These are phyloP conservation scores for Gouania willdenowi DNA, from an alignment of 2,797 vertebrate species.

Conservation along the genomic window DNA sequence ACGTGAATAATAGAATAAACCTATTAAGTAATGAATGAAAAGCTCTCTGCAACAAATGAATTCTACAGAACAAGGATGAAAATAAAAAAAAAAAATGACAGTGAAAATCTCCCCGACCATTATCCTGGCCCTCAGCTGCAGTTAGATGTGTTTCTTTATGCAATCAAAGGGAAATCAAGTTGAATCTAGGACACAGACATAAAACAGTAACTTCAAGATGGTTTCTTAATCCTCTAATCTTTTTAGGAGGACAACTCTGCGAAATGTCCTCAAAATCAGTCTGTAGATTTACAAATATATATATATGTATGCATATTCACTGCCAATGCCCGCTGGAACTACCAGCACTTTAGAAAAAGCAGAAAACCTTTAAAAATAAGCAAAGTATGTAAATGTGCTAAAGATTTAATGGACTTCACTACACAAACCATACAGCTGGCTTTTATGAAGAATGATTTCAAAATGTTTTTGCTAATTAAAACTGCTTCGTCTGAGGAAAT, in stretches of 20 bases:
- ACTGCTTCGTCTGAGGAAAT: too few relatives aligned
- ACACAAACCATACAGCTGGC: background rate
- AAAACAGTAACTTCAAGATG: slow-evolving; percentile 56
- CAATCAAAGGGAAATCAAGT: slow-evolving; percentile 54
- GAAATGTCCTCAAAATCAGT: slow-evolving; percentile 42
- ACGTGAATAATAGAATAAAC: slow-evolving; percentile 12
- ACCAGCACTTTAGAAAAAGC: slow-evolving; percentile 2
- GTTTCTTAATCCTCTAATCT: slow-evolving; percentile 59
- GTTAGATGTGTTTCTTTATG: slow-evolving; percentile 29
- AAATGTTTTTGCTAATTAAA: too few relatives aligned
- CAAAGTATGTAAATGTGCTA: background rate
- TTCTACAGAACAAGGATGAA: slow-evolving; percentile 28
- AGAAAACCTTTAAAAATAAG: background rate
- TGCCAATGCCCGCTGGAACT: slow-evolving; percentile 12
- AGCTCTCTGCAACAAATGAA: slow-evolving; percentile 24
- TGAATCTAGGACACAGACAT: slow-evolving; percentile 63
- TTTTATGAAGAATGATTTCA: background rate
- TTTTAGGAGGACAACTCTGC: slow-evolving; percentile 47
- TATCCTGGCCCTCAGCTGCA: slow-evolving; percentile 33
- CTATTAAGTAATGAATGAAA: slow-evolving; percentile 44
- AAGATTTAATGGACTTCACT: background rate
- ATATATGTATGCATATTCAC: slow-evolving; percentile 9
- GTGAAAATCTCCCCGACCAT: slow-evolving; percentile 38
- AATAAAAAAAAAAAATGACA: slow-evolving; percentile 46
- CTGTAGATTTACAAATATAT: slow-evolving; percentile 12